Base-by-base conservation (phyloP, 2,797 vertebrate genomes). In the Muscicapa striata region DNA sequence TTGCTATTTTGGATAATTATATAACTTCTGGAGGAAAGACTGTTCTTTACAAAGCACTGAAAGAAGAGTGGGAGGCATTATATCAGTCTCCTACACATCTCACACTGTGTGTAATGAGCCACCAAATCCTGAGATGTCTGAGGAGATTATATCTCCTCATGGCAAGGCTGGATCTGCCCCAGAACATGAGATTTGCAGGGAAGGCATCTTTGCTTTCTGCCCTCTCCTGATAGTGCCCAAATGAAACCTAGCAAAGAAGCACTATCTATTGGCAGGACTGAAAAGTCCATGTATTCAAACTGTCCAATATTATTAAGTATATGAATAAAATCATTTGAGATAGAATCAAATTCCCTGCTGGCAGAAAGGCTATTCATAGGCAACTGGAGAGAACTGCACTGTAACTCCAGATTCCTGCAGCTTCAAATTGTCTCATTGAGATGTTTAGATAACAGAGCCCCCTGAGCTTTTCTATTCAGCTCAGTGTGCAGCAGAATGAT, bases 391-490 rank as follows among this genome's bases (percentile, higher is more conserved):
- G 61, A 89, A 52, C 62, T 78, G 48, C 48, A 18, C 76, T 30
- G 11, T 36, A 63, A 61, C 57, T 87, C 49, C 72, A 83, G 62
- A 85, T 48, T 49, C 4, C 1, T 20, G 58, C 15, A 40, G 78
- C 84, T 78, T 80, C 93, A 89, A 87, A 91, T 51, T 58, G 72
- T 55, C 84, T 93, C 55, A 29, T 83, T 89, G 82, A 93, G 93
- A 89, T 94, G 72, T 89, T 94, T 75, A 77, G 84, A 93, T 87
- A 96, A 64, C 21, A 1, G 59, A 78, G 36, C 45, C 90, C 81
- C 72, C 36, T 15, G 86, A 90, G 89, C 16, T 83, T 24, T 78
- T 62, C 72, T 74, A 1, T 89, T 83, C 90, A 83, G 43, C 87
- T 94, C 90, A 79, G 34, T 6, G 18, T 62, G 68, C 41, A 58